These are phyloP conservation scores for Halesus radiatus DNA, from an alignment of 1,140 invertebrate genomes.

Conservation along the genomic window DNA sequence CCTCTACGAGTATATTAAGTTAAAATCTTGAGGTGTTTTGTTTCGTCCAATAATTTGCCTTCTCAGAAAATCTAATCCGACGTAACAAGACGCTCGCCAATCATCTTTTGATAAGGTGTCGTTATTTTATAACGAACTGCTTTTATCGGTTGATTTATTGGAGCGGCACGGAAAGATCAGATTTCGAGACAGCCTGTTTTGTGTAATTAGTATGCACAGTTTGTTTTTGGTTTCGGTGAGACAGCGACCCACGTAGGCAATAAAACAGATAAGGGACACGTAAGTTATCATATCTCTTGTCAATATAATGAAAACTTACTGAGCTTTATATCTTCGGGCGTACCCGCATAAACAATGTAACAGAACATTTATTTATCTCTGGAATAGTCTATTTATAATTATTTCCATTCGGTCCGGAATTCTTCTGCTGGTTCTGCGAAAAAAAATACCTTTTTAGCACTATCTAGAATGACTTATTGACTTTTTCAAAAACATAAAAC, in stretches of 20 bases:
- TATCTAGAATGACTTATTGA: no score
- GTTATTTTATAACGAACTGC: conserved; percentile 34
- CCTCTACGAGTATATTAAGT: no score
- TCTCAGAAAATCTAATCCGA: conserved; percentile 14
- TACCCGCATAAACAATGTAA: not conserved
- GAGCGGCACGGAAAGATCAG: not conserved
- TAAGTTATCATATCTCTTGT: conserved; percentile 2
- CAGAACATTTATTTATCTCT: no score
- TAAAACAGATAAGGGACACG: conserved; percentile 10
- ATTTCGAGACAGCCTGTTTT: conserved; percentile 13
- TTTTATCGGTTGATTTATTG: conserved; percentile 17
- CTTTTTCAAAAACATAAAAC: no score
- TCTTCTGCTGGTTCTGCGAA: no score
- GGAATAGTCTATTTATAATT: no score
- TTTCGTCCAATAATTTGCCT: not conserved
- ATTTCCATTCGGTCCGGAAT: no score
- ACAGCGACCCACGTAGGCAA: not conserved
- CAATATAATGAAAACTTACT: conserved; percentile 2
- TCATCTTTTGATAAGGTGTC: conserved; percentile 25
- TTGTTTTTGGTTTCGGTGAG: conserved; percentile 8
- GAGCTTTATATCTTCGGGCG: not conserved
- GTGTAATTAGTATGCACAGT: not conserved
- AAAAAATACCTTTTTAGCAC: no score
- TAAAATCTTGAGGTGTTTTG: no score
- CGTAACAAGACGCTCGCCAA: conserved; percentile 30